Evolutionary conservation across 2,888 invertebrate species (phyloP).

Genomic region (Brachyptera risi): DNA sequence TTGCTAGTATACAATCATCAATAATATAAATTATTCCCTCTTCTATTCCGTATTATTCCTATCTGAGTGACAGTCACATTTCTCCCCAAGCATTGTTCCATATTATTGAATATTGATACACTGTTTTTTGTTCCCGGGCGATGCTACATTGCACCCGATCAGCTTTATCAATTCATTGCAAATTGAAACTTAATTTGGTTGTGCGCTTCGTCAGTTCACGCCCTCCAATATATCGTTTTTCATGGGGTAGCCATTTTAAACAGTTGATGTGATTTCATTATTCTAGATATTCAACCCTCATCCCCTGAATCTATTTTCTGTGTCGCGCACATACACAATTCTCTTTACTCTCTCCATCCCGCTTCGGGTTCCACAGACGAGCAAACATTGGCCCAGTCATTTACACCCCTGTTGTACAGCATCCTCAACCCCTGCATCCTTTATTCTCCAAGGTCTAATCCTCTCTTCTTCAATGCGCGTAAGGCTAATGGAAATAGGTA

Average conservation of each 20-base stretch:
- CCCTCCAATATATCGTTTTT: slow-evolving; percentile 25
- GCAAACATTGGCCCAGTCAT: slow-evolving; percentile 34
- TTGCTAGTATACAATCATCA: too few relatives aligned
- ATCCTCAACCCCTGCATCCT: slow-evolving; percentile 22
- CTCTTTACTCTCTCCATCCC: neutral
- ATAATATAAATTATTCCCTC: too few relatives aligned
- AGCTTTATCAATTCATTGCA: slow-evolving; percentile 29
- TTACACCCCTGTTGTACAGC: slow-evolving; percentile 31
- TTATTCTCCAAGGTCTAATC: slow-evolving; percentile 31
- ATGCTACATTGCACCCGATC: slow-evolving; percentile 14
- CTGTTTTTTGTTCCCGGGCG: slow-evolving; percentile 19
- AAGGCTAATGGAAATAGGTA: slow-evolving; percentile 31
- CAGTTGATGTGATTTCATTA: slow-evolving; percentile 34
- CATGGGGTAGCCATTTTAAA: slow-evolving; percentile 32
- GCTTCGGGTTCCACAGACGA: slow-evolving; percentile 12
- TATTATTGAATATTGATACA: slow-evolving; percentile 26
- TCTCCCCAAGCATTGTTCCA: slow-evolving; percentile 1
- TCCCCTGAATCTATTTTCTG: slow-evolving; percentile 20
- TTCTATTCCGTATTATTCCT: too few relatives aligned
- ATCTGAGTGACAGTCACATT: too few relatives aligned
- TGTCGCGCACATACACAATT: slow-evolving; percentile 1
- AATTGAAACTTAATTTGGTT: slow-evolving; percentile 31
- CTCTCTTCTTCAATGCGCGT: slow-evolving; percentile 22
- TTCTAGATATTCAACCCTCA: slow-evolving; percentile 27
- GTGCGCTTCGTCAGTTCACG: slow-evolving; percentile 22